These are phyloP conservation scores for Wasmannia auropunctata DNA, from an alignment of 1,140 invertebrate genomes.

Conservation along the genomic window DNA sequence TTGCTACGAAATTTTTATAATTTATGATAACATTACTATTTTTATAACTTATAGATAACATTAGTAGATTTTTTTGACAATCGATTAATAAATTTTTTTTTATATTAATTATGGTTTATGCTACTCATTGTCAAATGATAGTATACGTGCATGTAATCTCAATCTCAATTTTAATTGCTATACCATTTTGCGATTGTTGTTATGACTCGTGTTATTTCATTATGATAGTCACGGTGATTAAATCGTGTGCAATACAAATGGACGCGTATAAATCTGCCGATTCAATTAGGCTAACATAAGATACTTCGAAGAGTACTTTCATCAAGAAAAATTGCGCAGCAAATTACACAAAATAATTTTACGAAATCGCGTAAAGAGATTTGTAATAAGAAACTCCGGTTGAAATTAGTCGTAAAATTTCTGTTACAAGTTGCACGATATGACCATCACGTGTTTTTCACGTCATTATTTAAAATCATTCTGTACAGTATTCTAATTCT, in stretches of 20 bases:
- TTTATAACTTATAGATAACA: too few relatives aligned
- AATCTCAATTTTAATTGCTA: not conserved
- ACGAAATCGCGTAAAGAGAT: not conserved
- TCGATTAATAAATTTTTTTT: not conserved
- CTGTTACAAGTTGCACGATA: not conserved
- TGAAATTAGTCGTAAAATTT: not conserved
- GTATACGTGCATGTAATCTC: not conserved
- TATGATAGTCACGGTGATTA: conserved; percentile 5
- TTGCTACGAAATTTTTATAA: not conserved
- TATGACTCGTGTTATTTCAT: conserved; percentile 29
- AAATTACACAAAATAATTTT: not conserved
- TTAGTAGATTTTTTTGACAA: not conserved
- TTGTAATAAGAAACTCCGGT: not conserved
- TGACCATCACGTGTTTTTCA: not conserved
- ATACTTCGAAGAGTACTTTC: not conserved
- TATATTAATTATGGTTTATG: too few relatives aligned
- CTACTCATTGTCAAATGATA: not conserved
- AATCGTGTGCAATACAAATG: not conserved
- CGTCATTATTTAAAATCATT: not conserved
- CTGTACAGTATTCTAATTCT: not conserved
- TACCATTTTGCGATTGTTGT: not conserved
- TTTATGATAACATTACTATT: too few relatives aligned
- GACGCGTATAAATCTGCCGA: not conserved
- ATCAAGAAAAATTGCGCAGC: not conserved
- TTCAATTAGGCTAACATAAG: not conserved